Percentiles rank a stretch among this genome's conserved stretches.
These are phyloP conservation scores for Leptosomus discolor DNA, from an alignment of 2,113 vertebrate genomes.

Conservation along the genomic window DNA sequence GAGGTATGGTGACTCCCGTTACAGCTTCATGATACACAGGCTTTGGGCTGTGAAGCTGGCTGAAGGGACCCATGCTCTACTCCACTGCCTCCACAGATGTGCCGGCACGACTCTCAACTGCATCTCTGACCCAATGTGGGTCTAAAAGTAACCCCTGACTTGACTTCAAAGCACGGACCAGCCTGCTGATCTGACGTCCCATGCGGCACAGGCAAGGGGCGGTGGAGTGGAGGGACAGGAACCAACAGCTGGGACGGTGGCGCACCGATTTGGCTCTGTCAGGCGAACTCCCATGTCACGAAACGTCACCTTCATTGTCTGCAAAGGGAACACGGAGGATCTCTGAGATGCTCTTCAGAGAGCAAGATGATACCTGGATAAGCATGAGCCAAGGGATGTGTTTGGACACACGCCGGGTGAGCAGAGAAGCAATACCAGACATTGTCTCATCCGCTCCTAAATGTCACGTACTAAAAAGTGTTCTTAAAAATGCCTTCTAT, in stretches of 20 bases:
- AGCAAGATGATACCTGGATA: background rate
- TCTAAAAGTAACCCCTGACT: background rate
- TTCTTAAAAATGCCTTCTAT: background rate
- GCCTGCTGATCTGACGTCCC: background rate
- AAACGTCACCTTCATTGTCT: background rate
- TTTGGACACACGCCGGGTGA: background rate
- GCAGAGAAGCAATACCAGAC: background rate
- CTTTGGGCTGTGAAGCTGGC: background rate
- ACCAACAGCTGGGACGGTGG: background rate
- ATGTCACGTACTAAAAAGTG: background rate
- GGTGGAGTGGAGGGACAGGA: background rate
- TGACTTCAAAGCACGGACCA: background rate
- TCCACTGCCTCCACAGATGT: background rate
- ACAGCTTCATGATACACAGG: background rate
- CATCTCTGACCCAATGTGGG: background rate
- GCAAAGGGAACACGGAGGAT: background rate
- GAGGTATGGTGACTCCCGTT: background rate
- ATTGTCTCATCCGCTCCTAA: background rate
- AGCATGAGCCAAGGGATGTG: background rate
- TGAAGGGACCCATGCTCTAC: background rate
- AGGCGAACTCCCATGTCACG: fast-evolving
- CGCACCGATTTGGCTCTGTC: background rate
- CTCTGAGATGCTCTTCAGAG: background rate
- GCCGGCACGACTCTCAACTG: background rate
- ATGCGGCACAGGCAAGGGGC: background rate